Base-by-base conservation (phyloP, 2,113 vertebrate species). In the Cyanocitta stelleri region DNA sequence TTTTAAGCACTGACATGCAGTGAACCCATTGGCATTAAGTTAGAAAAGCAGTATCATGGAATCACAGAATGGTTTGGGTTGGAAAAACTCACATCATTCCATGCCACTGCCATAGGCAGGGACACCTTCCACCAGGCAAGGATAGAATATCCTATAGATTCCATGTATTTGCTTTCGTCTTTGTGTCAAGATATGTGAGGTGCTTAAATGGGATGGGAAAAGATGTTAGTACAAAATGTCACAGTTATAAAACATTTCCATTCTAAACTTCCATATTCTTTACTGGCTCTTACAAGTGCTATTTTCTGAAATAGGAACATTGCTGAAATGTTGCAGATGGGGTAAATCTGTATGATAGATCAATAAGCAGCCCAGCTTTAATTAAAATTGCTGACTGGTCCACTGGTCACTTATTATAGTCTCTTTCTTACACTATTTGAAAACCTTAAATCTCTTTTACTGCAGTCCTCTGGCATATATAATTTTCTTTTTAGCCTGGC, bases 361-460 rank as follows among this genome's bases (percentile, higher is more conserved):
- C 87, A 95, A 95, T 94, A 94, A 77, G 49, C 54, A 87, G 82
- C 61, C 48, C 72, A 41, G 46, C 71, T 92, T 95, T 92, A 95
- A 96, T 95, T 97, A 93, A 90, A 94, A 58, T 48, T 83, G 82
- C 85, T 74, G 52, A 82, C 79, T 59, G 64, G 78, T 59, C 72
- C 63, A 63, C 67, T 80, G 59, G 75, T 83, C 82, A 85, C 82
- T 94, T 88, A 66, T 35, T 82, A 73, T 3, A 67, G 71, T 51
- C 75, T 85, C 41, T 66, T 69, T 44, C 91, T 73, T 62, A 77
- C 35, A 44, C 43, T 48, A 49, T 69, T 67, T 88, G 63, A 80
- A 95, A 88, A 29, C 21, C 33, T 90, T 94, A 93, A 81, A 92
- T 95, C 68, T 93, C 59, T 88, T 93, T 91, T 78, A 94, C 33